Evolutionary conservation across 2,888 invertebrate genomes (phyloP), one percentile per base, ranked within the genome.

Genomic region (Toxonevra muliebris): DNA sequence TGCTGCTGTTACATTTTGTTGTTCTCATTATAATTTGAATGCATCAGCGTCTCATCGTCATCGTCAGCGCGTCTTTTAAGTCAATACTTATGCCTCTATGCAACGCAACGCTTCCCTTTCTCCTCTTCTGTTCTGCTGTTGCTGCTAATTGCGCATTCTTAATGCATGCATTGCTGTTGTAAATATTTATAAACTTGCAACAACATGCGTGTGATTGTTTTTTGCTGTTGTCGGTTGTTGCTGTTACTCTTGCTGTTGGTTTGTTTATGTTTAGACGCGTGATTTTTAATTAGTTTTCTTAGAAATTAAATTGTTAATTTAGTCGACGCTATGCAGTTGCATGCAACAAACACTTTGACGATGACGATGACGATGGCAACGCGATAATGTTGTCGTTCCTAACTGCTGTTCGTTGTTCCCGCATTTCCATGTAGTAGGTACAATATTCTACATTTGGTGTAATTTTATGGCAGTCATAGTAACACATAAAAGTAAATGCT

Each of bases 221-320:
- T 30, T 30, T 30, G 2, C 30, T 30, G 30, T 7, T 30, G 30
- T 30, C n/a, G n/a, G n/a, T n/a, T n/a, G n/a, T n/a, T n/a, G n/a
- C n/a, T n/a, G n/a, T n/a, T n/a, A n/a, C n/a, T n/a, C n/a, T n/a
- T 30, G 30, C 48, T 50, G 45, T 19, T 17, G 17, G 67, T 15
- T 64, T 13, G 17, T 48, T 41, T 61, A 20, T 19, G 43, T 62
- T 12, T 8, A 41, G 3, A 48, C 75, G 77, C 73, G 74, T 79
- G 79, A 76, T 80, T 79, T 81, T 81, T 81, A 81, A 82, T 81
- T 81, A 81, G 80, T 80, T 80, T 82, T 81, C 81, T 78, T 75
- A 80, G 79, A 81, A 82, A 82, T 82, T 79, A 81, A 81, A 79
- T 81, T 82, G 79, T 82, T 81, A 79, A 80, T 79, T 80, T 79